Percentiles rank a stretch among this genome's conserved stretches.
Conservation (phyloP, 2,113 vertebrate genomes). For the Rhinoptilus africanus region DNA sequence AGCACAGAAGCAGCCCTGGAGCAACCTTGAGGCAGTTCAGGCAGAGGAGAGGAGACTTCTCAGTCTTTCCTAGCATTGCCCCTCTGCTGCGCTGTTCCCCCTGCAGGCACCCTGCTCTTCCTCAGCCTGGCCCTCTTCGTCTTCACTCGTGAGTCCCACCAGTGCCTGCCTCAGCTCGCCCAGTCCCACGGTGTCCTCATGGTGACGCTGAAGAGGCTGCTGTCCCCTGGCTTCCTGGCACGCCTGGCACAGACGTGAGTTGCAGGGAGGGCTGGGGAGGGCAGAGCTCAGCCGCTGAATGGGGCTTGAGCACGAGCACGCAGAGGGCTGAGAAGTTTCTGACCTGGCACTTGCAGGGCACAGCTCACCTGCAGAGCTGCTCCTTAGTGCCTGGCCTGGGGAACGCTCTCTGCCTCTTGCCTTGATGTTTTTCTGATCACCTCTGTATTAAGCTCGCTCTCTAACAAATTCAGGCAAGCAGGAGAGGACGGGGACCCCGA, state of each 20-base stretch:
- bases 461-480: conserved; percentile 48
- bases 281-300: neutral
- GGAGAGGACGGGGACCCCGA: conserved; percentile 33
- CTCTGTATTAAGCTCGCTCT: neutral
- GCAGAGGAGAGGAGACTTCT: neutral
- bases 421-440: neutral
- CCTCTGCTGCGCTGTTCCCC: neutral
- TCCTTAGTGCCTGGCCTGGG: neutral
- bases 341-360: neutral
- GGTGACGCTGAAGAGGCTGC: conserved; percentile 66
- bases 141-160: conserved; percentile 67
- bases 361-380: neutral
- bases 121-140: conserved; percentile 65
- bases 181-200: conserved; percentile 56
- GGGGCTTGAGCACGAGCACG: accelerated
- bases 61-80: neutral
- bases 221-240: conserved; percentile 69
- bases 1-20: neutral
- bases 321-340: neutral
- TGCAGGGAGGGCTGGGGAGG: neutral
- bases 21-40: neutral
- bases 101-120: conserved; percentile 69
- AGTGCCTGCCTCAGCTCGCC: conserved; percentile 69
- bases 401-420: neutral
- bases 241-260: conserved; percentile 75